phyloP scores from a whole-genome alignment of 1,140 invertebrate genomes.

The Drosophila ambigua region DNA sequence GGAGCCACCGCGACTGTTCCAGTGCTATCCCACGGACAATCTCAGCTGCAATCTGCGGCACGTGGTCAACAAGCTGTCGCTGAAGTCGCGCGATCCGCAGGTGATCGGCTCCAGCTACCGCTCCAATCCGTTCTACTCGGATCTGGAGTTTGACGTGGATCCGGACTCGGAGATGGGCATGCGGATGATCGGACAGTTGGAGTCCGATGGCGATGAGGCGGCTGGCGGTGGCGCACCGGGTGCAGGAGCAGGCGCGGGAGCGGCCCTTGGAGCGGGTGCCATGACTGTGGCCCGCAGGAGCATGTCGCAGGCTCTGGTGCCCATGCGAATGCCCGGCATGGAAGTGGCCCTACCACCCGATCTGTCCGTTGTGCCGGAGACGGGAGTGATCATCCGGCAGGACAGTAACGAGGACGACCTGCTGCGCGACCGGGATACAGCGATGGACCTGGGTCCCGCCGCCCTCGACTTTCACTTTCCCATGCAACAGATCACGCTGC shows the following conservation, averaged over 20 bases:
- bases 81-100: slow-evolving; percentile 86
- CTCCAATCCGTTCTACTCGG: slow-evolving; percentile 83
- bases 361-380: slow-evolving; percentile 78
- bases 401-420: slow-evolving; percentile 74
- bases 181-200: slow-evolving; percentile 73
- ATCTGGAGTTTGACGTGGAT: slow-evolving; percentile 87
- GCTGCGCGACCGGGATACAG: slow-evolving; percentile 36
- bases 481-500: slow-evolving; percentile 70
- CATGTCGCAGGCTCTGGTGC: slow-evolving; percentile 52
- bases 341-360: slow-evolving; percentile 83
- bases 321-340: slow-evolving; percentile 70
- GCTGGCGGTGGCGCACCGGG: slow-evolving; percentile 43
- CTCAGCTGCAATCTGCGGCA: slow-evolving; percentile 92
- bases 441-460: slow-evolving; percentile 66
- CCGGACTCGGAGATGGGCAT: slow-evolving; percentile 49
- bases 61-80: slow-evolving; percentile 87
- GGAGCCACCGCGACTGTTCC: slow-evolving; percentile 86
- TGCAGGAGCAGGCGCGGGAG: slow-evolving; percentile 23
- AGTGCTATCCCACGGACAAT: slow-evolving; percentile 91
- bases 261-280: slow-evolving; percentile 18
- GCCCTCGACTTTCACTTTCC: slow-evolving; percentile 66
- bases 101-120: slow-evolving; percentile 84
- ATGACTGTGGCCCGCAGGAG: slow-evolving; percentile 25
- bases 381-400: slow-evolving; percentile 71
- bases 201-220: slow-evolving; percentile 47